phyloP scores from a whole-genome alignment of 2,888 invertebrate genomes.

The Sinotaia quadrata region DNA sequence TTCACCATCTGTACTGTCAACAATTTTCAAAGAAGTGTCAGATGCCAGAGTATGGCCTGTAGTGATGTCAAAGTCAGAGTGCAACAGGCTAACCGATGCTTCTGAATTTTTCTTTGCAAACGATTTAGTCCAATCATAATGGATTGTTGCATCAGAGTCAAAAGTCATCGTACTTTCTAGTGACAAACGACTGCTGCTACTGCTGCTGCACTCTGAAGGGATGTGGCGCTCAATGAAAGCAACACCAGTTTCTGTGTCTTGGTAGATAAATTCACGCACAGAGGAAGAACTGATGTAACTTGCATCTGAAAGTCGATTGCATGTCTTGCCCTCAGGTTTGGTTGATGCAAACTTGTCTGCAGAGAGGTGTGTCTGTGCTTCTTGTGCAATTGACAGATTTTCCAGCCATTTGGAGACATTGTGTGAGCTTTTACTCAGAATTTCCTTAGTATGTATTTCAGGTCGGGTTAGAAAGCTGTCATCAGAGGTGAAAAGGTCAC shows the following conservation, averaged over 20 bases:
- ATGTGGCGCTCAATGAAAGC: conserved; percentile 56
- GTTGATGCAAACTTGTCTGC: background rate
- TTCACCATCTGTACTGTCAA: background rate
- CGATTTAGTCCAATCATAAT: conserved; percentile 54
- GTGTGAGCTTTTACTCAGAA: conserved; percentile 11
- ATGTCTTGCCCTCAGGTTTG: background rate
- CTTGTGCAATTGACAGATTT: background rate
- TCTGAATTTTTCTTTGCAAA: background rate
- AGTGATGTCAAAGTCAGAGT: conserved; percentile 11
- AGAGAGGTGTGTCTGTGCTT: background rate
- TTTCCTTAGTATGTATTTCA: too few relatives aligned
- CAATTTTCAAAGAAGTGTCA: background rate
- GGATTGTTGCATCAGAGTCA: conserved; percentile 51
- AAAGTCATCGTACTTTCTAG: conserved; percentile 45
- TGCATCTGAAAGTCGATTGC: conserved; percentile 30
- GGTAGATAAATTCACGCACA: conserved; percentile 56
- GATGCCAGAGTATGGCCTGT: conserved; percentile 15
- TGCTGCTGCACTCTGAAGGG: conserved; percentile 56
- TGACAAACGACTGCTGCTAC: conserved; percentile 46
- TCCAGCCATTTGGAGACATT: conserved; percentile 13
- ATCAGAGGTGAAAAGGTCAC: conserved; percentile 39
- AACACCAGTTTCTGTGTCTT: conserved; percentile 57
- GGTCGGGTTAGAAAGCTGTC: conserved; percentile 32
- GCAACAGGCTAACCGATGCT: background rate
- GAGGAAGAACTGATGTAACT: conserved; percentile 51